phyloP scores from a whole-genome alignment of 1,140 invertebrate genomes.

The Elymnias hypermnestra region DNA sequence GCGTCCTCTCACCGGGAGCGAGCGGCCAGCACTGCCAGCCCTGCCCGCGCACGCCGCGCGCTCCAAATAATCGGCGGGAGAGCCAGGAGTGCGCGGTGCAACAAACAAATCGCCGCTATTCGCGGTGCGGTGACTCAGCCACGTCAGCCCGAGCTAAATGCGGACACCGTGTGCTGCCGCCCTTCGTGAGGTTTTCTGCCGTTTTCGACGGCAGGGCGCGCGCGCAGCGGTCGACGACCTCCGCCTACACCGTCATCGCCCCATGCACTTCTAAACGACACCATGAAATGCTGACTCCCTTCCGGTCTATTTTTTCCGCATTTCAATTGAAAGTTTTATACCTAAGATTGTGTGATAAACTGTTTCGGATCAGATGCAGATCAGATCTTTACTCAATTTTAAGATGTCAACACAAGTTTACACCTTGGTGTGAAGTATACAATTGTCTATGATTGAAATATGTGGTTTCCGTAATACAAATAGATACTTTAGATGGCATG shows the following conservation, averaged over 20 bases:
- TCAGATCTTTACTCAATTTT: too few species aligned
- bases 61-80: slow-evolving; percentile 70
- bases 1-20: slow-evolving; percentile 48
- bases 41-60: slow-evolving; percentile 32
- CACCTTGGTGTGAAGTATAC: too few species aligned
- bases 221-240: slow-evolving; percentile 63
- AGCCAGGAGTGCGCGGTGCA: slow-evolving; percentile 71
- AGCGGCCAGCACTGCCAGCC: slow-evolving; percentile 59
- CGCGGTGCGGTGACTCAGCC: slow-evolving; percentile 65
- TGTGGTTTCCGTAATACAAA: too few species aligned
- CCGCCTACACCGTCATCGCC: slow-evolving; percentile 44
- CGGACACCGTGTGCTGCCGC: slow-evolving; percentile 70
- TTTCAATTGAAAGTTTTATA: too few species aligned
- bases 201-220: slow-evolving; percentile 61
- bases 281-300: background rate
- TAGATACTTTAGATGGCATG: too few species aligned
- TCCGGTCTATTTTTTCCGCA: background rate
- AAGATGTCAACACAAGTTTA: too few species aligned
- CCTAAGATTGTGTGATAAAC: too few species aligned
- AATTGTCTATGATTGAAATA: too few species aligned
- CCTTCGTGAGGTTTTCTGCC: slow-evolving; percentile 71
- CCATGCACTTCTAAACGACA: slow-evolving; percentile 39
- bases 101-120: slow-evolving; percentile 72
- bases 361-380: too few species aligned
- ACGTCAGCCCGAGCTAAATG: slow-evolving; percentile 69